A percentile compares a stretch with the other conserved stretches of the same genome.
phyloP scores from a whole-genome alignment of 2,113 vertebrate genomes.

The Tragelaphus strepsiceros region DNA sequence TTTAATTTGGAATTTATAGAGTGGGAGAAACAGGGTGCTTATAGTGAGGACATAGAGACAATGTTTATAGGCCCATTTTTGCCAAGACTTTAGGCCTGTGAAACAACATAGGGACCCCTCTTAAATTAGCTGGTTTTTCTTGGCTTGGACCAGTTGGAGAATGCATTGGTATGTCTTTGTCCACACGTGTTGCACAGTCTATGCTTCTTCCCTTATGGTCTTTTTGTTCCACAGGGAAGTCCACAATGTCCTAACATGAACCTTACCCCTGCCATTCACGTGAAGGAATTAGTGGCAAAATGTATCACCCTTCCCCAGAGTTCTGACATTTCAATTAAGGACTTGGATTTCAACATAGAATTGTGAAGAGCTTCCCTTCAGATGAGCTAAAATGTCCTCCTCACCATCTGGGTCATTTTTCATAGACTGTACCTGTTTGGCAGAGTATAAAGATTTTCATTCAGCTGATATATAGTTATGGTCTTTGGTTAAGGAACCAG shows the following conservation, averaged over 20 bases:
- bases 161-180: neutral
- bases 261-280: neutral
- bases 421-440: neutral
- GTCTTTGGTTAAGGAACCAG: neutral
- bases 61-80: neutral
- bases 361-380: neutral
- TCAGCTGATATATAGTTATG: neutral
- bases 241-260: neutral
- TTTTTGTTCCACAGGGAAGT: neutral
- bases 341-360: neutral
- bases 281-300: neutral
- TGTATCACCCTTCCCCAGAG: neutral
- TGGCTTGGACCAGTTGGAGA: neutral
- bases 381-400: neutral
- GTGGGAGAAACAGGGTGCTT: neutral
- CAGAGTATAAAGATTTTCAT: neutral
- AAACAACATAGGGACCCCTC: neutral
- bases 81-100: neutral
- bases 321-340: neutral
- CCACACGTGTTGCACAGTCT: accelerated
- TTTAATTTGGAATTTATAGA: neutral
- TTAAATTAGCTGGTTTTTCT: neutral
- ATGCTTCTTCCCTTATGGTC: neutral
- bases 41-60: neutral
- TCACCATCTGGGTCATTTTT: neutral